These are phyloP conservation scores for Brassicogethes aeneus DNA, from an alignment of 2,888 invertebrate genomes.

Conservation along the genomic window DNA sequence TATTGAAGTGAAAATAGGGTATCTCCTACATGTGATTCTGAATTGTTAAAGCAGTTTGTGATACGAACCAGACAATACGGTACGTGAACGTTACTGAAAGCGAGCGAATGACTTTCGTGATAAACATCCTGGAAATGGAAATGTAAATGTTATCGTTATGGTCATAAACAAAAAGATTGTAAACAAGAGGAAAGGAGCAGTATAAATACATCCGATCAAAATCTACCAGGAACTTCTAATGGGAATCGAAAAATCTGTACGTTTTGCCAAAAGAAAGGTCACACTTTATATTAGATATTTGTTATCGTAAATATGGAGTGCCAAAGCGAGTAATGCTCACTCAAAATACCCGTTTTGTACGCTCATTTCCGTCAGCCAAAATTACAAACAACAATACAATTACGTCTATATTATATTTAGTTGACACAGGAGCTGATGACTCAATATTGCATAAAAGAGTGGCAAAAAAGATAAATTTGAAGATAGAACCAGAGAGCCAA, in stretches of 20 bases:
- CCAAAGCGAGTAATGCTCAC: too few species aligned
- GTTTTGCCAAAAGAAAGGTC: constrained; percentile 3
- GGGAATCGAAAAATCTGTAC: constrained; percentile 3
- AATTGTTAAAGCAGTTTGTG: constrained; percentile 6
- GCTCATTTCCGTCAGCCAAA: constrained; percentile 3
- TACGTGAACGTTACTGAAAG: constrained; percentile 1
- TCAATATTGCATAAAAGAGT: constrained; percentile 9
- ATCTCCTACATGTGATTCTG: constrained; percentile 4
- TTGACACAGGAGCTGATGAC: constrained; percentile 8
- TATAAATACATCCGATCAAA: too few species aligned
- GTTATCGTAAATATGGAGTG: constrained; percentile 6
- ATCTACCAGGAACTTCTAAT: too few species aligned
- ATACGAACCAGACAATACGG: background rate
- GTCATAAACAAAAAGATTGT: constrained; percentile 6
- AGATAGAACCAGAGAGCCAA: background rate
- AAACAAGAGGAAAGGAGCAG: background rate
- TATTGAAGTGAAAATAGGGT: constrained; percentile 5
- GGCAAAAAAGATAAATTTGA: constrained; percentile 6
- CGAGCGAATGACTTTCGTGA: constrained; percentile 1
- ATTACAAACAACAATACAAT: constrained; percentile 6
- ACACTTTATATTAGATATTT: constrained; percentile 4
- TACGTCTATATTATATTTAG: constrained; percentile 8
- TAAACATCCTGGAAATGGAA: constrained; percentile 2
- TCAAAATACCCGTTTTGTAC: too few species aligned
- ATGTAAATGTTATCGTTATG: constrained; percentile 5